These are phyloP conservation scores for Bergia sp. DNA, from an alignment of 92 coral and sea anemone genomes.

Conservation along the genomic window DNA sequence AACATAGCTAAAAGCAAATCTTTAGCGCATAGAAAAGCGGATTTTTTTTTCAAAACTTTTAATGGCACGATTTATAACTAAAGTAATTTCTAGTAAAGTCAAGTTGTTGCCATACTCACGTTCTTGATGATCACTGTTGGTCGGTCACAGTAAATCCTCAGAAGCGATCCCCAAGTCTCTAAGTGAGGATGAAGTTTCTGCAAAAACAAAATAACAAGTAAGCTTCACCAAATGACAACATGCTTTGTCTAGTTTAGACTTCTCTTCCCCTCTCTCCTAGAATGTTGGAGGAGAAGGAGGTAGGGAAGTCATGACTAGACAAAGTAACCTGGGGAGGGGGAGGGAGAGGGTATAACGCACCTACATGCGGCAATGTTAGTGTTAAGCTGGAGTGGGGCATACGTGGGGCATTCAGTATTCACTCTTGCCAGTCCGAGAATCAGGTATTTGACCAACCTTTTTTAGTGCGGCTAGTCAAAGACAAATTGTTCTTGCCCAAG, in stretches of 20 bases:
- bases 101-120: constrained; percentile 39
- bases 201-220: neutral
- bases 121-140: constrained; percentile 78
- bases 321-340: neutral
- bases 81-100: neutral
- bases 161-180: constrained; percentile 85
- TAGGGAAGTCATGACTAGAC: neutral
- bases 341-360: too few relatives aligned
- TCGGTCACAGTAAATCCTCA: constrained; percentile 89
- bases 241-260: neutral
- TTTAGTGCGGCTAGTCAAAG: too few relatives aligned
- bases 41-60: neutral
- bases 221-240: too few relatives aligned
- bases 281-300: neutral
- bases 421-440: too few relatives aligned
- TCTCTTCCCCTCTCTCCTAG: neutral
- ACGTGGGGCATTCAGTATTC: too few relatives aligned
- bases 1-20: neutral
- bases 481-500: too few relatives aligned
- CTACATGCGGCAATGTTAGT: too few relatives aligned
- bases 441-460: too few relatives aligned
- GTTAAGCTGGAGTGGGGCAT: too few relatives aligned
- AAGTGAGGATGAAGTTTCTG: constrained; percentile 95
- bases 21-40: neutral
- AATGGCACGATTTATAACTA: neutral